Conservation (phyloP, 1,140 invertebrate genomes). For the Probaryconus sp. region DNA sequence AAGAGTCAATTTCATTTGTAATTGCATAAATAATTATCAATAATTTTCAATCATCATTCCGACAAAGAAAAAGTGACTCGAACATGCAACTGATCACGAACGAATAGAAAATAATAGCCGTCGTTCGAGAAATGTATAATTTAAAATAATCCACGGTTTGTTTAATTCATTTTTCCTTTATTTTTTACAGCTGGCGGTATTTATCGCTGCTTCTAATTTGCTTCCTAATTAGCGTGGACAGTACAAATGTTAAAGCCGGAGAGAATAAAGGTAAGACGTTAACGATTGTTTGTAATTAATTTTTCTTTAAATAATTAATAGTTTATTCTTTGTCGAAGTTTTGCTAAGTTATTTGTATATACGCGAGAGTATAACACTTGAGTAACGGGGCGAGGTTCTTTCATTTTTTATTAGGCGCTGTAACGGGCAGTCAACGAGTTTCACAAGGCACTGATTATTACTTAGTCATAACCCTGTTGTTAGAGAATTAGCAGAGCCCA, state of each 20-base stretch:
- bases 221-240: neutral
- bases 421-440: neutral
- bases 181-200: conserved; percentile 12
- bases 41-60: too few species aligned
- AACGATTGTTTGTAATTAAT: conserved; percentile 7
- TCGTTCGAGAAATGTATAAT: too few species aligned
- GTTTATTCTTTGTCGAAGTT: neutral
- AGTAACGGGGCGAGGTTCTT: conserved; percentile 12
- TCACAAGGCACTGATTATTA: conserved; percentile 6
- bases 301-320: conserved; percentile 3
- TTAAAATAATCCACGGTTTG: too few species aligned
- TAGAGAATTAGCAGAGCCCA: conserved; percentile 9
- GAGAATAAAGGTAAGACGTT: too few species aligned
- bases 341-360: neutral
- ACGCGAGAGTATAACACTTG: conserved; percentile 8
- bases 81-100: too few species aligned
- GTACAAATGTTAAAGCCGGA: conserved; percentile 1
- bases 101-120: too few species aligned
- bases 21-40: too few species aligned
- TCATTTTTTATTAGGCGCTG: conserved; percentile 10
- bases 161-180: too few species aligned
- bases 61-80: too few species aligned
- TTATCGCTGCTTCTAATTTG: conserved; percentile 7
- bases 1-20: too few species aligned
- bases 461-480: conserved; percentile 22